These are phyloP conservation scores for Drosophila malerkotliana DNA, from an alignment of 1,140 invertebrate genomes.

Conservation along the genomic window DNA sequence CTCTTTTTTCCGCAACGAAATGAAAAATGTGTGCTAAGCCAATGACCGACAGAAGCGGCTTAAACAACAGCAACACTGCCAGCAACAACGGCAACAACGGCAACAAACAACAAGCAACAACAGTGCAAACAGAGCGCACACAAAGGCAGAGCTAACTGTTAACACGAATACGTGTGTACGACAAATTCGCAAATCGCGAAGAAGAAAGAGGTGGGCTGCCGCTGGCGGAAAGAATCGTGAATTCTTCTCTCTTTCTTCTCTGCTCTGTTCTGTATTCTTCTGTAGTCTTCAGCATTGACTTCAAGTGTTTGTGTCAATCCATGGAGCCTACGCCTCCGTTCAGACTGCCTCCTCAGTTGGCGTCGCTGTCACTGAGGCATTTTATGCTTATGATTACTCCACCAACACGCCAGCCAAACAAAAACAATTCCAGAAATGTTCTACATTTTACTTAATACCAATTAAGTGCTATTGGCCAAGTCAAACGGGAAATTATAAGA, in stretches of 20 bases:
- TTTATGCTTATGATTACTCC: conserved; percentile 51
- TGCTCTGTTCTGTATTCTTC: conserved; percentile 1
- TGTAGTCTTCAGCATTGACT: conserved; percentile 1
- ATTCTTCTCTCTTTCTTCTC: conserved; percentile 12
- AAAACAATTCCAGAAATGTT: conserved; percentile 28
- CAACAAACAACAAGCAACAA: conserved; percentile 21
- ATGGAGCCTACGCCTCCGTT: conserved; percentile 25
- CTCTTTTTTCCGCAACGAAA: conserved; percentile 81
- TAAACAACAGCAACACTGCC: conserved; percentile 35
- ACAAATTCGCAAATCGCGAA: conserved; percentile 63
- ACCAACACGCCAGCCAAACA: conserved; percentile 15
- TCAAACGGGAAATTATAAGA: conserved; percentile 9
- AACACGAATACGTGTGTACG: conserved; percentile 46
- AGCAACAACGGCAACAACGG: conserved; percentile 21
- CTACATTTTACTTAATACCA: conserved; percentile 52
- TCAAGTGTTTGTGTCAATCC: conserved; percentile 49
- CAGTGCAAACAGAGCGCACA: conserved; percentile 57
- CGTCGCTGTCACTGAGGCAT: conserved; percentile 15
- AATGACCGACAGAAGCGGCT: conserved; percentile 82
- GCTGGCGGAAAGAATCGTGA: conserved; percentile 40
- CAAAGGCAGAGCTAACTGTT: conserved; percentile 72
- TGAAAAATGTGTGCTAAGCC: conserved; percentile 84
- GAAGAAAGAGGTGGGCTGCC: conserved; percentile 28
- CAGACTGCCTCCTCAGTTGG: background rate
- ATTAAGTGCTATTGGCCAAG: conserved; percentile 29